A percentile compares a stretch with the other conserved stretches of the same genome.
phyloP scores from a whole-genome alignment of 2,888 invertebrate genomes.

The Drosophila kanekoi region DNA sequence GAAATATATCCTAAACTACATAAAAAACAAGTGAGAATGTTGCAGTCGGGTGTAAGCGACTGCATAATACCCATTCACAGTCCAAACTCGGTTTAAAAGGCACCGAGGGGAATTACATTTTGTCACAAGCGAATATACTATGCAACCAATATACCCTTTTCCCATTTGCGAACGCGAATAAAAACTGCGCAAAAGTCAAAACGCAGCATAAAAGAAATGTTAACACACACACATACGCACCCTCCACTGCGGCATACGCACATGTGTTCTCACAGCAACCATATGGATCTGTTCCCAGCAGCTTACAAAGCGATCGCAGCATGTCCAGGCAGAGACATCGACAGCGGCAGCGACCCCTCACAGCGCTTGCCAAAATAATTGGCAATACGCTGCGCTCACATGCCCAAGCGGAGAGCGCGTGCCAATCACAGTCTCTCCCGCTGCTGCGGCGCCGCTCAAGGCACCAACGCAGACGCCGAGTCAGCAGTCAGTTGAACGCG shows the following conservation, averaged over 20 bases:
- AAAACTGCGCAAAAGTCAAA: constrained; percentile 41
- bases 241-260: not conserved
- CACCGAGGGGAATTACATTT: too few species aligned
- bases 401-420: constrained; percentile 28
- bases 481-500: constrained; percentile 68
- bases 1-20: not conserved
- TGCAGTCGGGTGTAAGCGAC: too few species aligned
- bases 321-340: constrained; percentile 23
- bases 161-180: too few species aligned
- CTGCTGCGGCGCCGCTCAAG: constrained; percentile 37
- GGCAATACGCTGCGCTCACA: constrained; percentile 11
- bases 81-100: too few species aligned
- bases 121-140: too few species aligned
- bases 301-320: constrained; percentile 21
- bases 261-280: constrained; percentile 21
- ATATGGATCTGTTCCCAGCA: constrained; percentile 28
- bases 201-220: not conserved
- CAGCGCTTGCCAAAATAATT: constrained; percentile 63
- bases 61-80: too few species aligned
- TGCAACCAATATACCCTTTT: too few species aligned
- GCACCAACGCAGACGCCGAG: constrained; percentile 33
- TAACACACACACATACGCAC: not conserved
- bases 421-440: constrained; percentile 34
- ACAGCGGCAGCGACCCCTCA: constrained; percentile 33
- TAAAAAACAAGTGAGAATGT: not conserved